These are phyloP conservation scores for Eurystomus glaucurus DNA, from an alignment of 2,797 vertebrate genomes.

Conservation along the genomic window DNA sequence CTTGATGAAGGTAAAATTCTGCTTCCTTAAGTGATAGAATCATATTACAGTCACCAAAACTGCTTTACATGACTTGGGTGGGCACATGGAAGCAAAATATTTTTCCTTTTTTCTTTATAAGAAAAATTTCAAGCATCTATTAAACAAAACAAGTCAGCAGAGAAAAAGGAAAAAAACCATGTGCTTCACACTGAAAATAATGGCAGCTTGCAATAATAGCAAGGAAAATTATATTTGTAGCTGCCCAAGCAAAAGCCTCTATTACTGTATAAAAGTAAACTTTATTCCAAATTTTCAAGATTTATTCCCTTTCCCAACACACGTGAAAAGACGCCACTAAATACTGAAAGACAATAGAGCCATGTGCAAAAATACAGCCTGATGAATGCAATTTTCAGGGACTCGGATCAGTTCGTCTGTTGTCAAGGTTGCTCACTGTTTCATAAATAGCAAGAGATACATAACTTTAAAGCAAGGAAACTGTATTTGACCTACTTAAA, in stretches of 20 bases:
- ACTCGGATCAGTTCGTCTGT: background rate
- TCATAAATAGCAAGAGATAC: background rate
- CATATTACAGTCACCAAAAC: background rate
- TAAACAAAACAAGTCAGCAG: background rate
- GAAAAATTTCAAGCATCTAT: background rate
- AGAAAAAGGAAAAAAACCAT: background rate
- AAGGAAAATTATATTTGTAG: background rate
- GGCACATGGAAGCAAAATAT: background rate
- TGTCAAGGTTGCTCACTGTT: background rate
- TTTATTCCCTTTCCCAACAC: background rate
- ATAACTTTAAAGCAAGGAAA: constrained; percentile 17
- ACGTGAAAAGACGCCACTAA: background rate
- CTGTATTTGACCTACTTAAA: constrained; percentile 41
- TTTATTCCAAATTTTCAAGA: background rate
- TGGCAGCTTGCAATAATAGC: background rate
- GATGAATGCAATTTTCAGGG: background rate
- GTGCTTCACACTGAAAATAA: background rate
- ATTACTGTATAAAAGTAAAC: background rate
- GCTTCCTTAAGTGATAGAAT: background rate
- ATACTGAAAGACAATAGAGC: constrained; percentile 1
- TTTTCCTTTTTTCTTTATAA: background rate
- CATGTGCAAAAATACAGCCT: background rate
- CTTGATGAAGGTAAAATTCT: background rate
- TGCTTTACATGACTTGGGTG: background rate
- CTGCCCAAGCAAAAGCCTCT: background rate